These are phyloP conservation scores for Ciconia maguari DNA, from an alignment of 2,113 vertebrate species.

Conservation along the genomic window DNA sequence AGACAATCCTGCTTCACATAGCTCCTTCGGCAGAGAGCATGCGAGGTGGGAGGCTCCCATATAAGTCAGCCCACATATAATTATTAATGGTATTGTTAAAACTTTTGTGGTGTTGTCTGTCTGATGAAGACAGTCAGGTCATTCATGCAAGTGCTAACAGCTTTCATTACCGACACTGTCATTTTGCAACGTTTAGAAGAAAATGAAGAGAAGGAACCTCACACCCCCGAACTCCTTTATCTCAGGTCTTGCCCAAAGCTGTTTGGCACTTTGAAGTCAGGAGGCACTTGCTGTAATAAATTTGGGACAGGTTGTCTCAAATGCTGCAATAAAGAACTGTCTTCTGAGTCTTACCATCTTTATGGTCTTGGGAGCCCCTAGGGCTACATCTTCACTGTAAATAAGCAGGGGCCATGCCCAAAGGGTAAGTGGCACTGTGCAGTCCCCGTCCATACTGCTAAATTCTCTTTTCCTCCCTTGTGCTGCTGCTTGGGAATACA, in stretches of 20 bases:
- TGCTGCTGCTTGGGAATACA: neutral
- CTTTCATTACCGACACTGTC: neutral
- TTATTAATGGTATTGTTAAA: neutral
- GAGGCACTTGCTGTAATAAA: neutral
- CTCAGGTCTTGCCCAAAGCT: neutral
- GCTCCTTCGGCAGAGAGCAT: neutral
- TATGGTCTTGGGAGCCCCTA: neutral
- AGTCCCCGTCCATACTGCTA: neutral
- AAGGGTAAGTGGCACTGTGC: neutral
- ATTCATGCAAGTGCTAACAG: neutral
- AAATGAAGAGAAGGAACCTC: neutral
- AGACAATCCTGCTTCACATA: neutral
- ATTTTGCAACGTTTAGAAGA: accelerated
- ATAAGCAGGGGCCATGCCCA: neutral
- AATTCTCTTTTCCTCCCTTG: neutral
- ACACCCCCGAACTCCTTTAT: neutral
- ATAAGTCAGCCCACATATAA: neutral
- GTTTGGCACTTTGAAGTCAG: neutral
- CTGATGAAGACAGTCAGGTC: neutral
- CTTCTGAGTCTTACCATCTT: neutral
- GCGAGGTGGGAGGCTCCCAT: neutral
- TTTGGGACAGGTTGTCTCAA: neutral
- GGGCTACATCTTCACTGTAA: neutral
- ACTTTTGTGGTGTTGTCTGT: neutral
- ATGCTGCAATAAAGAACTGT: neutral